Conservation (phyloP, 2,888 invertebrate species). For the Exephanes ischioxanthus region DNA sequence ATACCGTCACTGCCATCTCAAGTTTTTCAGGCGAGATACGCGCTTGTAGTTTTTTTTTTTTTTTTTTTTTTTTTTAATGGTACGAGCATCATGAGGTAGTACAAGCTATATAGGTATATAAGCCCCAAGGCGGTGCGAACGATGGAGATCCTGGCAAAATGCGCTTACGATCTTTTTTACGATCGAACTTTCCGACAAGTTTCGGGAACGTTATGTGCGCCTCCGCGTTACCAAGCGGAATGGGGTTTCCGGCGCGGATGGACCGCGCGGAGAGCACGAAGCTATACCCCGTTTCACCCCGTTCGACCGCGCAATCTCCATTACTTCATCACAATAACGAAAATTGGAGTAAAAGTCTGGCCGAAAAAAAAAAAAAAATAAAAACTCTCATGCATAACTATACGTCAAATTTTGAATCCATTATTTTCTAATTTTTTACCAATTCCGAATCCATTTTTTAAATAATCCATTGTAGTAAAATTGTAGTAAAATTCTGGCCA, state of each 20-base stretch:
- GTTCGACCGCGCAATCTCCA: constrained; percentile 38
- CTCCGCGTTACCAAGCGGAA: not conserved
- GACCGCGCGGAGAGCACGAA: constrained; percentile 17
- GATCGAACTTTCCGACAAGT: constrained; percentile 79
- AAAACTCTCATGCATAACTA: too few relatives aligned
- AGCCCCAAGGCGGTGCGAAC: not conserved
- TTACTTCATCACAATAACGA: not conserved
- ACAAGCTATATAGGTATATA: not conserved
- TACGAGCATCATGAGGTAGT: not conserved
- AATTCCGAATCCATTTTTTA: too few relatives aligned
- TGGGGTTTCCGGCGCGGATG: not conserved
- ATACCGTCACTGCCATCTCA: not conserved
- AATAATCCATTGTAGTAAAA: not conserved
- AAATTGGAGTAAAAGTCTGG: not conserved
- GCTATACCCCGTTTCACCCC: constrained; percentile 43
- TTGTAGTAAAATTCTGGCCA: not conserved
- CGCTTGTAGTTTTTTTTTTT: not conserved
- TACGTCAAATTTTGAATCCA: constrained; percentile 17
- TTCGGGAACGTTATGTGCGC: constrained; percentile 67
- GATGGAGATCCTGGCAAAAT: constrained; percentile 70
- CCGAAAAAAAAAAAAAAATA: too few relatives aligned
- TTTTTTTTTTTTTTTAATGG: not conserved
- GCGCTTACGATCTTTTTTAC: constrained; percentile 78
- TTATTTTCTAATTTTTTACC: too few relatives aligned
- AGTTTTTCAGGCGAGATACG: not conserved